These are phyloP conservation scores for Phoxinus phoxinus DNA, from an alignment of 2,113 vertebrate genomes.

Conservation along the genomic window DNA sequence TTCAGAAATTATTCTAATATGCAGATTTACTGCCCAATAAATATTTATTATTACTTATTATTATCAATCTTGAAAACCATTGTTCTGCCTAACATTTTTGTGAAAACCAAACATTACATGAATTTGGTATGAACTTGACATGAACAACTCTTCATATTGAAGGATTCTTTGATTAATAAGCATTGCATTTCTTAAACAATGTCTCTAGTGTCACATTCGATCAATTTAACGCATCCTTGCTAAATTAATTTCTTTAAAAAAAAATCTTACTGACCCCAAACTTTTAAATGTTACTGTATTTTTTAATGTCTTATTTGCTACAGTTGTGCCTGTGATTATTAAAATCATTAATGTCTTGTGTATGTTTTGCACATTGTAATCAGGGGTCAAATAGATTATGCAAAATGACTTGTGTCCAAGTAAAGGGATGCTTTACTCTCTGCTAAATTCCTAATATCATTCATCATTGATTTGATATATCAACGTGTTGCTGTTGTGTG, in stretches of 20 bases:
- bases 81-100: background rate
- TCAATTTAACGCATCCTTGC: background rate
- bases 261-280: background rate
- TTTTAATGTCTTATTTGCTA: background rate
- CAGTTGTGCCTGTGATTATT: background rate
- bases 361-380: background rate
- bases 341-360: background rate
- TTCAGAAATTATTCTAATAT: background rate
- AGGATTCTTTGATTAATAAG: no score
- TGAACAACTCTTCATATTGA: no score
- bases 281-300: background rate
- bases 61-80: background rate
- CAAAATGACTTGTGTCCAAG: background rate
- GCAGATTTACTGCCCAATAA: background rate
- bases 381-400: background rate
- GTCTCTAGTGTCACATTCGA: background rate
- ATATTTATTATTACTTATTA: background rate
- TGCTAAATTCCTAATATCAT: background rate
- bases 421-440: background rate
- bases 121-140: no score
- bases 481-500: background rate
- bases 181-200: background rate
- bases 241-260: background rate
- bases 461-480: background rate
- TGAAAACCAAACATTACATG: background rate